Conservation (phyloP, 1,140 invertebrate species). For the Lineus longissimus region DNA sequence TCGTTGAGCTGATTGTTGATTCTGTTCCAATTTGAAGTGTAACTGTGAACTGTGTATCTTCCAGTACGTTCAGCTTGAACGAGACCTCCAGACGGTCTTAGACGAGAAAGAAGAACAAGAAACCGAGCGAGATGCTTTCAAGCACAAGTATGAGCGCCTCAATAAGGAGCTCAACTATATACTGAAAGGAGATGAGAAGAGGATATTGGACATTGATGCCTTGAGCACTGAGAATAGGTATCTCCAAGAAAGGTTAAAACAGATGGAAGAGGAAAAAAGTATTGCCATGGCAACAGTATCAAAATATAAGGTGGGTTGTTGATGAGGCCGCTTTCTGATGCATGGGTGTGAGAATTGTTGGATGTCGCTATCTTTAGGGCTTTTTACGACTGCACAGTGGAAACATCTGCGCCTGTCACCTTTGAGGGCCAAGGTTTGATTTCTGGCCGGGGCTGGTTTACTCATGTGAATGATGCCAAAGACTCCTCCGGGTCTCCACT, state of each 20-base stretch:
- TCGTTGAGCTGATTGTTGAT: no score
- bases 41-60: constrained; percentile 23
- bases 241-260: constrained; percentile 74
- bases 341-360: no score
- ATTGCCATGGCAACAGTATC: constrained; percentile 56
- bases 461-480: no score
- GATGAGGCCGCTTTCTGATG: no score
- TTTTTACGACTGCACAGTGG: no score
- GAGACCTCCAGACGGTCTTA: constrained; percentile 70
- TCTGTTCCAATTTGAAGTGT: no score
- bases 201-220: constrained; percentile 74
- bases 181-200: constrained; percentile 59
- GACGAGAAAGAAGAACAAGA: constrained; percentile 84
- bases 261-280: constrained; percentile 75
- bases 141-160: constrained; percentile 76
- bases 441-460: no score
- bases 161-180: constrained; percentile 77
- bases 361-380: no score
- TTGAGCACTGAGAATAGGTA: constrained; percentile 74
- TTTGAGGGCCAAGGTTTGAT: no score
- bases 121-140: constrained; percentile 77
- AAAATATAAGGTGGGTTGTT: constrained; percentile 51
- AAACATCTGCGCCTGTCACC: no score
- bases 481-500: no score
- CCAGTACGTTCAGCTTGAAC: constrained; percentile 64